These are phyloP conservation scores for Drosophila mercatorum DNA, from an alignment of 2,888 invertebrate species.

Conservation along the genomic window DNA sequence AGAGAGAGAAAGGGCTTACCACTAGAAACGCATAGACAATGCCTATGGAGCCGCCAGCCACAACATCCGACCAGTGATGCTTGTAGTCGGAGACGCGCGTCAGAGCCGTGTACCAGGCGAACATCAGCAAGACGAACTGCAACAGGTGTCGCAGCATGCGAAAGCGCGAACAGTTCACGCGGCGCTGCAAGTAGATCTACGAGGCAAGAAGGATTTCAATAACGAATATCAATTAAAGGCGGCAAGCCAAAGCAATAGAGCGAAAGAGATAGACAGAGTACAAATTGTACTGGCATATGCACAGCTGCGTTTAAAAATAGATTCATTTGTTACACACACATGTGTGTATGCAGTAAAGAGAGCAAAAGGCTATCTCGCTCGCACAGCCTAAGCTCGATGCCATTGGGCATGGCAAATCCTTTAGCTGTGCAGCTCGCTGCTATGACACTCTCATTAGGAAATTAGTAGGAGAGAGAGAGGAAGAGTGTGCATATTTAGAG, in stretches of 20 bases:
- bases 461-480: neutral
- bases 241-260: neutral
- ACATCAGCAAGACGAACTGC: conserved; percentile 91
- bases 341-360: neutral
- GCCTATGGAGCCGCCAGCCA: conserved; percentile 91
- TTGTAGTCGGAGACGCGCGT: conserved; percentile 97
- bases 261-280: neutral
- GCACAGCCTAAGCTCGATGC: neutral
- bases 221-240: neutral
- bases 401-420: neutral
- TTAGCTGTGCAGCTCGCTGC: neutral
- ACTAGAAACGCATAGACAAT: conserved; percentile 88
- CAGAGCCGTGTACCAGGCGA: conserved; percentile 94
- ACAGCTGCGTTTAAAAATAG: neutral
- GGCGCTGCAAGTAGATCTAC: conserved; percentile 95
- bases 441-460: neutral
- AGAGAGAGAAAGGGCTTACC: conserved; percentile 85
- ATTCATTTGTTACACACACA: too few relatives aligned
- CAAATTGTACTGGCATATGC: neutral
- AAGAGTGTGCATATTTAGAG: neutral
- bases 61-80: conserved; percentile 98
- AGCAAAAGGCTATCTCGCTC: conserved; percentile 1
- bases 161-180: conserved; percentile 92
- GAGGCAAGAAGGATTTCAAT: conserved; percentile 30
- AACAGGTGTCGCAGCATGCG: conserved; percentile 92